Conservation (phyloP, 2,797 vertebrate genomes). For the Danio kyathit region DNA sequence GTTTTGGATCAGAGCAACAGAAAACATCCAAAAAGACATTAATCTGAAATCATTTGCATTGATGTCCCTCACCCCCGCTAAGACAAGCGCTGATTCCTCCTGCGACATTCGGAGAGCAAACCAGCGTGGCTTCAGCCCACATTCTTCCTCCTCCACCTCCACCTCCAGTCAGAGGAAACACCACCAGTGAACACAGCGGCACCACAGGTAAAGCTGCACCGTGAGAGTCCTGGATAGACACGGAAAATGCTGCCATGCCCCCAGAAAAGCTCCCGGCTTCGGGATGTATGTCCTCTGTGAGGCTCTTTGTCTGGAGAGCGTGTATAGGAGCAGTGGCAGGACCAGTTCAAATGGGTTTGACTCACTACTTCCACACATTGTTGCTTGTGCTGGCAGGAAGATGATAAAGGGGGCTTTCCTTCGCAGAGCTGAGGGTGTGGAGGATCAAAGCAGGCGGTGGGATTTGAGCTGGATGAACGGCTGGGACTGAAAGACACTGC, state of each 20-base stretch:
- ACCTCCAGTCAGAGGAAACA: conserved; percentile 28
- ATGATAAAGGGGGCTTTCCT: conserved; percentile 57
- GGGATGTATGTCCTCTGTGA: background rate
- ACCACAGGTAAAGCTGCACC: conserved; percentile 8
- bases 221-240: conserved; percentile 16
- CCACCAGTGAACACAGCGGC: conserved; percentile 33
- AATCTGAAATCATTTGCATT: background rate
- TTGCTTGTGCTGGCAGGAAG: conserved; percentile 73
- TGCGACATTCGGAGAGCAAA: conserved; percentile 50
- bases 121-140: conserved; percentile 57
- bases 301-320: conserved; percentile 13
- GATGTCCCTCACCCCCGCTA: background rate
- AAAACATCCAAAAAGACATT: background rate
- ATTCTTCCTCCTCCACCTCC: conserved; percentile 61
- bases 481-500: background rate
- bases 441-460: conserved; percentile 38
- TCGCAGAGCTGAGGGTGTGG: conserved; percentile 25
- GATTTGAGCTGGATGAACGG: conserved; percentile 25
- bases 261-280: conserved; percentile 7
- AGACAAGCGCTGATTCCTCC: conserved; percentile 58
- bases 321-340: background rate
- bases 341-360: conserved; percentile 59
- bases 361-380: conserved; percentile 82
- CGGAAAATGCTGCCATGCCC: conserved; percentile 46
- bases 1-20: background rate